A percentile compares a stretch with the other conserved stretches of the same genome.
Evolutionary conservation across 2,113 vertebrate species (phyloP).

Genomic region (Phaetusa simplex): DNA sequence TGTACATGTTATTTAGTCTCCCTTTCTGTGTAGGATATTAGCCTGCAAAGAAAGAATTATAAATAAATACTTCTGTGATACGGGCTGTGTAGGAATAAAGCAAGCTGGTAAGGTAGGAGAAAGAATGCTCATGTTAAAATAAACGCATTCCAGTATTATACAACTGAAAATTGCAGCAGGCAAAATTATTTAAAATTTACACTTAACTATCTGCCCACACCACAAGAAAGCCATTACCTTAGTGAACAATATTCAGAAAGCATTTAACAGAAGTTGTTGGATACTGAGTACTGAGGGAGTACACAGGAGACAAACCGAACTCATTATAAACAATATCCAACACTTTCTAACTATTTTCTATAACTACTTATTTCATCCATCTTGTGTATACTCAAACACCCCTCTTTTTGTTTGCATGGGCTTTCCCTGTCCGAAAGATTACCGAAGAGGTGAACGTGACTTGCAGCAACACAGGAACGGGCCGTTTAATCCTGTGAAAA

Average conservation of each 20-base stretch:
- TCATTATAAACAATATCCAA: background rate
- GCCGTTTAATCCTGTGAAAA: background rate
- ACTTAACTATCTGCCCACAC: background rate
- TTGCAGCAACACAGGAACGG: background rate
- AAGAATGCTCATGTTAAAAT: background rate
- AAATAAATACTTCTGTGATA: conserved; percentile 53
- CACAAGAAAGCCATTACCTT: background rate
- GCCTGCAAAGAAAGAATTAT: conserved; percentile 46
- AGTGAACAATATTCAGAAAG: background rate
- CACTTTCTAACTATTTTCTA: background rate
- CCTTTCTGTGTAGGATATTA: background rate
- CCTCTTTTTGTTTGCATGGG: background rate
- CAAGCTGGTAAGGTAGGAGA: conserved; percentile 3
- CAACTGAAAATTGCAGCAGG: background rate
- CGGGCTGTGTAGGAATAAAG: background rate
- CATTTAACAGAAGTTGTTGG: background rate
- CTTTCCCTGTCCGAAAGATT: accelerated
- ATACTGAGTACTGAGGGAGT: background rate
- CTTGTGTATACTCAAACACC: background rate
- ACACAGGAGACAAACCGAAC: background rate
- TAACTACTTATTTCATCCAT: background rate
- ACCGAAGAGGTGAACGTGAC: accelerated
- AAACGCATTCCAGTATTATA: conserved; percentile 9
- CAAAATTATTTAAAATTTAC: background rate
- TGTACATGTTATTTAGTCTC: background rate